Conservation (phyloP, 2,888 invertebrate genomes). For the Drosophila maculinotata region DNA sequence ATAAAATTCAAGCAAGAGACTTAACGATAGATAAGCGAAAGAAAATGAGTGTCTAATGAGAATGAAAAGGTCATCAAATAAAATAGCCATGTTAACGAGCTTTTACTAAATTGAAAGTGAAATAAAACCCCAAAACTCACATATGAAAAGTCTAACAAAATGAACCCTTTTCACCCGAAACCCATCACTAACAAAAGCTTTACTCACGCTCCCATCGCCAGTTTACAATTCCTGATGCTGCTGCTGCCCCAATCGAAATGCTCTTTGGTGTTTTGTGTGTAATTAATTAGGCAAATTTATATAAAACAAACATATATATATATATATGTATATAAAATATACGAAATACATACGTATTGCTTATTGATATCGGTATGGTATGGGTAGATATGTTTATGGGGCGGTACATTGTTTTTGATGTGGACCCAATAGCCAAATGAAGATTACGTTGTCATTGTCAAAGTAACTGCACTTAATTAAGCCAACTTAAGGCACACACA, state of each 20-base stretch:
- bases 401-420: constrained; percentile 59
- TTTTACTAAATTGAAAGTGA: too few species aligned
- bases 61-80: too few species aligned
- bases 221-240: constrained; percentile 1
- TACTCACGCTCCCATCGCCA: constrained; percentile 46
- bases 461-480: constrained; percentile 77
- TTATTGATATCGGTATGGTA: constrained; percentile 21
- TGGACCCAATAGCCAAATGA: constrained; percentile 52
- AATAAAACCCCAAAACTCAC: too few species aligned
- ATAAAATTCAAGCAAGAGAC: too few species aligned
- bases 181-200: too few species aligned
- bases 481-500: constrained; percentile 63
- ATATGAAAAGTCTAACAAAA: too few species aligned
- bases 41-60: too few species aligned
- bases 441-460: constrained; percentile 74
- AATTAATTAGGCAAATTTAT: constrained; percentile 77
- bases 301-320: constrained; percentile 19
- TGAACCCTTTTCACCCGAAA: too few species aligned
- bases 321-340: constrained; percentile 28
- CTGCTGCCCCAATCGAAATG: constrained; percentile 31
- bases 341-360: not conserved
- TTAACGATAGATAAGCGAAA: too few species aligned
- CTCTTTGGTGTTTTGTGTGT: constrained; percentile 60
- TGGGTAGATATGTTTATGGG: constrained; percentile 31
- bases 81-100: too few species aligned